Evolutionary conservation across 2,888 invertebrate genomes (phyloP), one percentile per base, ranked within the genome.

Genomic region (Macroteleia sp.): DNA sequence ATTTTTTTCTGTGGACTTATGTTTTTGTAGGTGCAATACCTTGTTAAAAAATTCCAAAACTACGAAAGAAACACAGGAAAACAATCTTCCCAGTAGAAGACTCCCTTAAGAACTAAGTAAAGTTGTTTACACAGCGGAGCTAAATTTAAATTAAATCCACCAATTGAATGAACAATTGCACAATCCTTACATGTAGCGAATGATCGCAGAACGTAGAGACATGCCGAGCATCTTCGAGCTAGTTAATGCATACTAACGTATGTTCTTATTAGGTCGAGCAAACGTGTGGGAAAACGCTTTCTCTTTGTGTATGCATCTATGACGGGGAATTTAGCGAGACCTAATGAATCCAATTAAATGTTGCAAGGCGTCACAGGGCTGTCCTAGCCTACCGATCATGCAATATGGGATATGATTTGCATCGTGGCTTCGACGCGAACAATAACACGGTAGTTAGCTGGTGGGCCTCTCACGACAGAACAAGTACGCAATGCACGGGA

Each of bases 381-480:
- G 66, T 74, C n/a, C n/a, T n/a, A n/a, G n/a, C 59, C 73, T 52
- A 32, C 52, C 14, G 44, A 66, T 70, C 75, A 57, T 64, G 70
- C 64, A 76, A 67, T 39, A 36, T 25, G 62, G 36, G 62, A 62
- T 69, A 69, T 62, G 76, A 76, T 76, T 70, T 70, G 76, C 70
- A 76, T 76, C 54, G 73, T 52, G 57, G 34, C 64, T 64, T 73
- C 64, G 73, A 74, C 41, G 73, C 41, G 42, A 76, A 76, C 76
- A 76, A 76, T 76, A 76, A 76, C 57, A 57, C 69, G 61, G 69
- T 69, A 69, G 76, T 70, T 20, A 25, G 12, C 28, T 12, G 74
- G 32, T 36, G 46, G 36, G 34, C 62, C 62, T 75, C 75, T 69
- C 64, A 64, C n/a, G n/a, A n/a, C n/a, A n/a, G n/a, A n/a, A n/a